Conservation (phyloP, 2,113 vertebrate genomes). For the Amazona guildingii region DNA sequence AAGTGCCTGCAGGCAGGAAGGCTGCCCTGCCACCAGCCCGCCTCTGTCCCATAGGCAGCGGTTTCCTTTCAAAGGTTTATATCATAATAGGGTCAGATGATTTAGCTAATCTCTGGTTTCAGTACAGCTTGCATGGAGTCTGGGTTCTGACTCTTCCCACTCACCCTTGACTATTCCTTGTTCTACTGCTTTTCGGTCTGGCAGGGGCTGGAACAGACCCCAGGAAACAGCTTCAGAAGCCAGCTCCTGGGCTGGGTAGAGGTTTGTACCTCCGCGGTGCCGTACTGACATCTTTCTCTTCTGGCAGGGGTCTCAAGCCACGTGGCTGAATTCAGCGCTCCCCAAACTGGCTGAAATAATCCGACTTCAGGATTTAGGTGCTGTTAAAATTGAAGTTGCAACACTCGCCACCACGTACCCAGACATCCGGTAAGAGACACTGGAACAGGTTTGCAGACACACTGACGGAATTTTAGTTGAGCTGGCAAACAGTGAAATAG, state of each 20-base stretch:
- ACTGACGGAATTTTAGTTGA: background rate
- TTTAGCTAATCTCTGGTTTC: background rate
- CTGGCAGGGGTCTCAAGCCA: slow-evolving; percentile 79
- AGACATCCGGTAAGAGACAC: slow-evolving; percentile 82
- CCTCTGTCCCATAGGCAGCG: background rate
- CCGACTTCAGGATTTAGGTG: slow-evolving; percentile 81
- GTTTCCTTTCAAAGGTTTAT: background rate
- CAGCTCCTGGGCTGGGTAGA: background rate
- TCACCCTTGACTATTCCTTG: background rate
- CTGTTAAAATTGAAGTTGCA: slow-evolving; percentile 84
- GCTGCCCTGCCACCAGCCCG: background rate
- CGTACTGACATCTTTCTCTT: background rate
- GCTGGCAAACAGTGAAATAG: background rate
- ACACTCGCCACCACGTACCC: slow-evolving; percentile 73
- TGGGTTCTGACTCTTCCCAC: background rate
- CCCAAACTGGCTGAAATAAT: slow-evolving; percentile 83
- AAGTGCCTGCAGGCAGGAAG: background rate
- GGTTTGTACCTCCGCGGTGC: background rate
- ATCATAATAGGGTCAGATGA: background rate
- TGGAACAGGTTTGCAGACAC: background rate
- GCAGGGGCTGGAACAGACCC: background rate
- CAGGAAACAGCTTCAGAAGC: background rate
- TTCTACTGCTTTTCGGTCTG: background rate
- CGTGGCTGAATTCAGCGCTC: slow-evolving; percentile 76
- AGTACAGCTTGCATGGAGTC: background rate